Evolutionary conservation across 92 coral and sea anemone genomes (phyloP).

Genomic region (Palythoa grandis): DNA sequence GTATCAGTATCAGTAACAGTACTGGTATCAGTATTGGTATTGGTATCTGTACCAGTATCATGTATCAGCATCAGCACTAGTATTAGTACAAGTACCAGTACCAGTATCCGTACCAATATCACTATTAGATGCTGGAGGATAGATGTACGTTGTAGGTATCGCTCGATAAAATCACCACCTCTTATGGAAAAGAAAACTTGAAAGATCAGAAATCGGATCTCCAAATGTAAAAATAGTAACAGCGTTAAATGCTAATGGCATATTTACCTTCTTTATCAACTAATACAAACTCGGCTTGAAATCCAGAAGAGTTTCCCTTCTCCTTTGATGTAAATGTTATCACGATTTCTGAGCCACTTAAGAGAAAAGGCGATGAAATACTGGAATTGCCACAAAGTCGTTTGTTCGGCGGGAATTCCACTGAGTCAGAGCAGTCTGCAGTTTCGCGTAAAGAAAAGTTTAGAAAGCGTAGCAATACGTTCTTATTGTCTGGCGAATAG

Average conservation of each 20-base stretch:
- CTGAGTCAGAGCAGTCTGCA: slow-evolving; percentile 20
- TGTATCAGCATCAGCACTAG: too few species aligned
- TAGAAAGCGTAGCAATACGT: slow-evolving; percentile 2
- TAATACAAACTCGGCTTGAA: slow-evolving; percentile 8
- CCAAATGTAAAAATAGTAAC: too few species aligned
- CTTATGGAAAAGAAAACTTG: background rate
- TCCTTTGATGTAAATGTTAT: slow-evolving; percentile 17
- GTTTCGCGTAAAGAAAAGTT: slow-evolving; percentile 18
- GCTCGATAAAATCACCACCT: background rate
- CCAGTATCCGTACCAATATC: too few species aligned
- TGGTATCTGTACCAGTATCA: too few species aligned
- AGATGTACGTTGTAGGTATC: background rate
- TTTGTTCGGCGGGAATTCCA: slow-evolving; percentile 3
- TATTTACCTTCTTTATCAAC: slow-evolving; percentile 17
- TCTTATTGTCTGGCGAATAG: background rate
- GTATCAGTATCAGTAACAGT: too few species aligned
- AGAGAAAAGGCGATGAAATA: background rate
- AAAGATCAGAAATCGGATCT: background rate
- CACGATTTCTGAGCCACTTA: slow-evolving; percentile 14
- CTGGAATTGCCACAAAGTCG: slow-evolving; percentile 12
- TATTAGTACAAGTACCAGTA: too few species aligned
- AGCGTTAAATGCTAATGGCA: background rate
- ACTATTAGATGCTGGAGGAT: too few species aligned
- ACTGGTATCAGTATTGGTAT: too few species aligned
- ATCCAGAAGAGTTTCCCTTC: slow-evolving; percentile 26